Evolutionary conservation across 2,113 vertebrate genomes (phyloP).

Genomic region (Upupa epops): DNA sequence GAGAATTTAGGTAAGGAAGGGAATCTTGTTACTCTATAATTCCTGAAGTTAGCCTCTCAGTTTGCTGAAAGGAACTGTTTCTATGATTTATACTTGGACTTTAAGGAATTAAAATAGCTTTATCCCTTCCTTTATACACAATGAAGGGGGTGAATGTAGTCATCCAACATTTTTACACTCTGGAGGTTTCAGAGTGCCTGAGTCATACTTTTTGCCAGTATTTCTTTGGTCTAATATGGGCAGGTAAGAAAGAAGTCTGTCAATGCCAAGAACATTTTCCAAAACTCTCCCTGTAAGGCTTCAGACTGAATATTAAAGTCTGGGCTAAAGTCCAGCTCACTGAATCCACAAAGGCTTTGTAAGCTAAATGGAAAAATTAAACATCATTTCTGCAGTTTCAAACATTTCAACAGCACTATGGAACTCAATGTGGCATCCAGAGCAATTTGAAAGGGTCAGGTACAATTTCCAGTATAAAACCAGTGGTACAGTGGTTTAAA

Average conservation of each 20-base stretch:
- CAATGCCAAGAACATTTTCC: slow-evolving; percentile 15
- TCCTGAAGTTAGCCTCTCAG: not conserved
- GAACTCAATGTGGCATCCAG: not conserved
- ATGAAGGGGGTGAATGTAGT: not conserved
- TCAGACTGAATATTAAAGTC: not conserved
- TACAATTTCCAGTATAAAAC: slow-evolving; percentile 32
- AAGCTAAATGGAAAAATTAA: slow-evolving; percentile 14
- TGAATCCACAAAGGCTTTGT: not conserved
- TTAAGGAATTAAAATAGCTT: not conserved
- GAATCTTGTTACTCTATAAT: not conserved
- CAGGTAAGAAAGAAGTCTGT: slow-evolving; percentile 24
- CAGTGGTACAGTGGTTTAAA: not conserved
- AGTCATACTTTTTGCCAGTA: not conserved
- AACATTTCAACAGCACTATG: not conserved
- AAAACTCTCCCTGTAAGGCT: slow-evolving; percentile 1
- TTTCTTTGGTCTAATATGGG: slow-evolving; percentile 52
- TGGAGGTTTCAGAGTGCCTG: not conserved
- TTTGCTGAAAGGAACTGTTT: not conserved
- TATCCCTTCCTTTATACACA: not conserved
- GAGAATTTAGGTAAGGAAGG: not conserved
- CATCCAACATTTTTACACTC: not conserved
- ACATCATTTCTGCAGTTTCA: not conserved
- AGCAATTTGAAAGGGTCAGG: not conserved
- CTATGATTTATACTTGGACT: not conserved
- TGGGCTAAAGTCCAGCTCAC: slow-evolving; percentile 31